These are phyloP conservation scores for Drosophila austrosaltans DNA, from an alignment of 2,888 invertebrate genomes.

Conservation along the genomic window DNA sequence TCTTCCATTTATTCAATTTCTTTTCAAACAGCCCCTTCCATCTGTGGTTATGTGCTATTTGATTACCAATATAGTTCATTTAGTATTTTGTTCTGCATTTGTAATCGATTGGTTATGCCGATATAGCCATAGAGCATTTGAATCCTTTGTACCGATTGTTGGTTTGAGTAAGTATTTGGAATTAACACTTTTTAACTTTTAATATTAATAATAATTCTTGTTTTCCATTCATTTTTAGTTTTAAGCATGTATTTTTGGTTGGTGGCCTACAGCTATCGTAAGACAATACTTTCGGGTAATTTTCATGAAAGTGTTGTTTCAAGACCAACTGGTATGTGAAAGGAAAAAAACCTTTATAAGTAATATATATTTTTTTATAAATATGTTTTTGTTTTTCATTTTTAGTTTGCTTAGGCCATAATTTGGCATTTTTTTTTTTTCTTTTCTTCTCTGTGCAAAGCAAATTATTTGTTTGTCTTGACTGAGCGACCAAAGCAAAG, in stretches of 20 bases:
- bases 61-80: conserved; percentile 34
- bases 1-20: not conserved
- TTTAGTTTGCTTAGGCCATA: conserved; percentile 6
- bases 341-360: no score
- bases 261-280: conserved; percentile 36
- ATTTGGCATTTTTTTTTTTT: conserved; percentile 12
- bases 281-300: conserved; percentile 22
- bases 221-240: conserved; percentile 26
- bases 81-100: conserved; percentile 26
- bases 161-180: conserved; percentile 16
- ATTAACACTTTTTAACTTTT: not conserved
- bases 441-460: not conserved
- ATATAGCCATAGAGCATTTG: conserved; percentile 3
- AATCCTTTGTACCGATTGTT: not conserved
- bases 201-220: not conserved
- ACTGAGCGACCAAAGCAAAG: no score
- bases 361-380: not conserved
- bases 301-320: conserved; percentile 14
- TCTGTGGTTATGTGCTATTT: conserved; percentile 30
- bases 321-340: not conserved
- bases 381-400: not conserved
- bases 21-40: conserved; percentile 38
- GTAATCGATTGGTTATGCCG: conserved; percentile 8
- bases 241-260: conserved; percentile 44
- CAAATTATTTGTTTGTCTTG: conserved; percentile 14